A percentile compares a stretch with the other conserved stretches of the same genome.
phyloP scores from a whole-genome alignment of 2,113 vertebrate species.

The Apistogramma diplotaenia region DNA sequence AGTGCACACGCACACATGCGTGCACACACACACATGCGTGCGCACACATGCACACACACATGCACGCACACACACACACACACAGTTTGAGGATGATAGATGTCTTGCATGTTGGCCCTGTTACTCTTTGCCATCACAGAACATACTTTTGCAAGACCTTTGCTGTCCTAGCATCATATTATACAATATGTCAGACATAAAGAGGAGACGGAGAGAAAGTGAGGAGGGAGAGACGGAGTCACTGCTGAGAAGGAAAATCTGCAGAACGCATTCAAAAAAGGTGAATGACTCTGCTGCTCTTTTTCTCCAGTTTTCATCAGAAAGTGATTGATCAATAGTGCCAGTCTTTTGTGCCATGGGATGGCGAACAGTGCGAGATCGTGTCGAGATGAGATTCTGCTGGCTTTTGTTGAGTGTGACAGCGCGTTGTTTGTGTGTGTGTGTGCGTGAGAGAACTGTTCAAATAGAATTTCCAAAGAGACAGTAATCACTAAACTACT shows the following conservation, averaged over 20 bases:
- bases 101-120: constrained; percentile 49
- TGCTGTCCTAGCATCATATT: constrained; percentile 30
- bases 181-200: constrained; percentile 26
- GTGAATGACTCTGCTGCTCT: background rate
- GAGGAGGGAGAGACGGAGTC: background rate
- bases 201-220: background rate
- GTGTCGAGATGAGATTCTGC: constrained; percentile 50
- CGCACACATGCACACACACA: background rate
- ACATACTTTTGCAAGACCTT: constrained; percentile 47
- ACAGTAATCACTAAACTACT: background rate
- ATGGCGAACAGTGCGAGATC: constrained; percentile 45
- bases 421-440: background rate
- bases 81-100: constrained; percentile 47
- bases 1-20: background rate
- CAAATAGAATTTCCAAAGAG: background rate
- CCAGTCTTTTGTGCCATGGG: constrained; percentile 16
- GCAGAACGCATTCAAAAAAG: constrained; percentile 32
- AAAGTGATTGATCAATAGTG: constrained; percentile 63
- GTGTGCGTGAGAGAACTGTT: background rate
- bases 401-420: constrained; percentile 50
- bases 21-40: background rate
- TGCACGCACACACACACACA: background rate
- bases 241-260: constrained; percentile 3
- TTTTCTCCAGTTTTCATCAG: constrained; percentile 41
- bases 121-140: constrained; percentile 51